These are phyloP conservation scores for Streblospio benedicti DNA, from an alignment of 1,140 invertebrate species.

Conservation along the genomic window DNA sequence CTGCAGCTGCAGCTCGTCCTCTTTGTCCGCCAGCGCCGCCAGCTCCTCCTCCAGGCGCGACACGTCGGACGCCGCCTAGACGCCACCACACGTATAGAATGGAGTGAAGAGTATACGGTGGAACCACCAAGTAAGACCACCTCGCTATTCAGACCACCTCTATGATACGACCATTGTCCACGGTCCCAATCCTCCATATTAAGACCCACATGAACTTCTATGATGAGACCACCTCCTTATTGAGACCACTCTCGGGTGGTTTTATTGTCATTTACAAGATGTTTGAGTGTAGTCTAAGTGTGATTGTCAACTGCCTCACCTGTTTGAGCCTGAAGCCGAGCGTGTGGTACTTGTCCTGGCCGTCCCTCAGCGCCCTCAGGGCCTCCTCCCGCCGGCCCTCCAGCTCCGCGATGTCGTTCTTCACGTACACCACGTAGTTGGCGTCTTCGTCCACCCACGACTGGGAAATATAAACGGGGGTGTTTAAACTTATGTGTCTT, in stretches of 20 bases:
- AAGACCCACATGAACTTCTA: too few species aligned
- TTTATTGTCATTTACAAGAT: too few species aligned
- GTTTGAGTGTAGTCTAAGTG: too few species aligned
- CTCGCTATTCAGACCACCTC: too few species aligned
- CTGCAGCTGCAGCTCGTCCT: constrained; percentile 19
- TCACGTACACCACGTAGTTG: constrained; percentile 28
- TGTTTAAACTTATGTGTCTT: not conserved
- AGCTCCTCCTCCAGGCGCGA: not conserved
- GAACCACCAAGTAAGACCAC: too few species aligned
- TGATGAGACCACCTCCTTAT: too few species aligned
- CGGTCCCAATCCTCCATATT: too few species aligned
- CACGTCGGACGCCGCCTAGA: not conserved
- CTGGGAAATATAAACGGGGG: too few species aligned
- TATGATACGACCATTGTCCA: too few species aligned
- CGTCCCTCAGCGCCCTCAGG: constrained; percentile 21
- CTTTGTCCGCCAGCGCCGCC: constrained; percentile 16
- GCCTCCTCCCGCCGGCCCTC: constrained; percentile 25
- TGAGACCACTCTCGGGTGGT: too few species aligned
- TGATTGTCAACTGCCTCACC: constrained; percentile 13
- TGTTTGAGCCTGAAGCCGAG: constrained; percentile 24
- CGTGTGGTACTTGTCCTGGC: constrained; percentile 24
- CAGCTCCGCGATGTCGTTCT: constrained; percentile 27
- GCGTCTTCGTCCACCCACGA: constrained; percentile 31
- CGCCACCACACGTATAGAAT: too few species aligned
- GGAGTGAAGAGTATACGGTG: too few species aligned